phyloP scores from a whole-genome alignment of 2,888 invertebrate genomes.

The Papilio elwesi region DNA sequence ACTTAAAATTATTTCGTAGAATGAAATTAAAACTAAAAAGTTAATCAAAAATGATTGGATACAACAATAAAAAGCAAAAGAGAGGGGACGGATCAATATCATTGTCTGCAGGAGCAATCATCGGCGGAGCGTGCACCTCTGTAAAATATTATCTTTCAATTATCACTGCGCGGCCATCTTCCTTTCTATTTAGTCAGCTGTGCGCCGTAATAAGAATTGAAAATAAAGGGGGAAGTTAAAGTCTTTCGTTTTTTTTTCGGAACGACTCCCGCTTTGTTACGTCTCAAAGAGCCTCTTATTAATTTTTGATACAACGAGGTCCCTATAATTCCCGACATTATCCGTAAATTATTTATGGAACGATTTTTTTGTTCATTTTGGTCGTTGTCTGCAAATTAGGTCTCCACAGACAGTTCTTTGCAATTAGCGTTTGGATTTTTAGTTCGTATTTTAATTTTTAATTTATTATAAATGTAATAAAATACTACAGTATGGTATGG shows the following conservation, averaged over 20 bases:
- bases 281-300: slow-evolving; percentile 39
- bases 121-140: slow-evolving; percentile 43
- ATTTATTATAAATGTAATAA: neutral
- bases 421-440: slow-evolving; percentile 14
- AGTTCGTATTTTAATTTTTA: neutral
- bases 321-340: slow-evolving; percentile 42
- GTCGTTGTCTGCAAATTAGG: slow-evolving; percentile 13
- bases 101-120: slow-evolving; percentile 19
- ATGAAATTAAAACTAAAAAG: no score
- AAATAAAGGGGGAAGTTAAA: slow-evolving; percentile 58
- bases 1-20: no score
- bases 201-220: slow-evolving; percentile 61
- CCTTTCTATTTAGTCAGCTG: slow-evolving; percentile 47
- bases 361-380: slow-evolving; percentile 30
- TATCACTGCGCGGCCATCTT: slow-evolving; percentile 46
- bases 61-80: slow-evolving; percentile 12
- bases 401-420: slow-evolving; percentile 3
- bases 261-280: slow-evolving; percentile 39
- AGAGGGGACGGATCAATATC: slow-evolving; percentile 7
- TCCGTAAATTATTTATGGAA: slow-evolving; percentile 39
- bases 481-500: neutral
- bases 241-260: slow-evolving; percentile 42
- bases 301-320: slow-evolving; percentile 45
- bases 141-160: slow-evolving; percentile 51
- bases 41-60: neutral